These are phyloP conservation scores for Linyphia triangularis DNA, from an alignment of 2,888 invertebrate species.

Conservation along the genomic window DNA sequence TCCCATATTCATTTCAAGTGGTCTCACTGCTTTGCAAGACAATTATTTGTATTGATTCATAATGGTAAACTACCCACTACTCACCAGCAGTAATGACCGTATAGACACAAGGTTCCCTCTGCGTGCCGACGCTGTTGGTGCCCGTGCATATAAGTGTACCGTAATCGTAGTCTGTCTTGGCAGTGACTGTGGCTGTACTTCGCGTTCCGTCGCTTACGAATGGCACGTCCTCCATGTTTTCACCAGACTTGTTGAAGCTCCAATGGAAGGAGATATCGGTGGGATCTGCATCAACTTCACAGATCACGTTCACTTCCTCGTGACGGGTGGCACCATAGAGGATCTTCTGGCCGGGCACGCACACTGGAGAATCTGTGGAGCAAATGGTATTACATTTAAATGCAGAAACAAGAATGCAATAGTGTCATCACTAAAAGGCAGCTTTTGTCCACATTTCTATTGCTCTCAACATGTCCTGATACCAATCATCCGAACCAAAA, in stretches of 20 bases:
- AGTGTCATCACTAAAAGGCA: too few relatives aligned
- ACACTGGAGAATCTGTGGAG: conserved; percentile 88
- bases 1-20: too few relatives aligned
- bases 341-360: conserved; percentile 83
- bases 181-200: conserved; percentile 76
- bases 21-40: too few relatives aligned
- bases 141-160: conserved; percentile 77
- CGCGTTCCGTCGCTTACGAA: conserved; percentile 63
- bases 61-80: too few relatives aligned
- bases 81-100: conserved; percentile 80
- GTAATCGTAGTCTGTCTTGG: conserved; percentile 77
- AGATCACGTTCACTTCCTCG: conserved; percentile 76
- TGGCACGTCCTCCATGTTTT: conserved; percentile 67
- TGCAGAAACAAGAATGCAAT: too few relatives aligned
- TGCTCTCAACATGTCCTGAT: too few relatives aligned
- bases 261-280: conserved; percentile 88
- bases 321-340: conserved; percentile 76
- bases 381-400: too few relatives aligned
- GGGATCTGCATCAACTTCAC: conserved; percentile 77
- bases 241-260: conserved; percentile 92
- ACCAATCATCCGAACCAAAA: too few relatives aligned
- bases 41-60: too few relatives aligned
- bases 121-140: conserved; percentile 77
- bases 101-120: conserved; percentile 77
- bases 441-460: too few relatives aligned